These are phyloP conservation scores for Branchellion lobata DNA, from an alignment of 2,888 invertebrate species.

Conservation along the genomic window DNA sequence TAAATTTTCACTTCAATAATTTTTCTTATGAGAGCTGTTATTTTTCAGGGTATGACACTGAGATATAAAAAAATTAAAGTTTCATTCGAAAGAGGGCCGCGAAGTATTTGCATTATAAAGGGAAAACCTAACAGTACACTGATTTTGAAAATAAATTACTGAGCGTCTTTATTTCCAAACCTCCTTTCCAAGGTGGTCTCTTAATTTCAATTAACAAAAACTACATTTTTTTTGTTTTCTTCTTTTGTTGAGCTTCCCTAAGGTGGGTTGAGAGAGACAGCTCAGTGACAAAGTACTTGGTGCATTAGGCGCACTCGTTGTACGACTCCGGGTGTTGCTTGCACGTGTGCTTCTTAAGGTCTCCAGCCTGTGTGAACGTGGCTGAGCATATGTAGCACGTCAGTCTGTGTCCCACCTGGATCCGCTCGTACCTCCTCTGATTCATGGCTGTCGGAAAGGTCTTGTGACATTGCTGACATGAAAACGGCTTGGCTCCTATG, in stretches of 20 bases:
- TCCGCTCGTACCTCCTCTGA: conserved; percentile 59
- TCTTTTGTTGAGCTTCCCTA: conserved; percentile 53
- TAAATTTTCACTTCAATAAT: too few species aligned
- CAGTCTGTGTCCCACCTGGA: conserved; percentile 50
- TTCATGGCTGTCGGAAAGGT: conserved; percentile 60
- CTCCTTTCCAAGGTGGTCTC: too few species aligned
- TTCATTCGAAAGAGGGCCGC: too few species aligned
- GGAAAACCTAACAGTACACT: too few species aligned
- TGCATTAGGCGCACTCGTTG: conserved; percentile 55
- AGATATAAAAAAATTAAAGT: too few species aligned
- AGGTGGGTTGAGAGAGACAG: conserved; percentile 69
- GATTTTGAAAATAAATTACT: too few species aligned
- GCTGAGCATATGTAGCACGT: conserved; percentile 54
- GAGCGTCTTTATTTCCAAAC: too few species aligned
- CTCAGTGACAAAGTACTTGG: conserved; percentile 52
- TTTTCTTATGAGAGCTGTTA: too few species aligned
- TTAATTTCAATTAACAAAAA: too few species aligned
- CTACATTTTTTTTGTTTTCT: too few species aligned
- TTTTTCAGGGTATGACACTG: too few species aligned
- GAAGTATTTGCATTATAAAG: too few species aligned
- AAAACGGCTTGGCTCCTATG: conserved; percentile 54
- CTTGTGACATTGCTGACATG: conserved; percentile 60
- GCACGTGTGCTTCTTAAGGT: conserved; percentile 56
- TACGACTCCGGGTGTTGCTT: conserved; percentile 54
- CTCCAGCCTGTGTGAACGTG: conserved; percentile 54